Evolutionary conservation across 92 coral and sea anemone species (phyloP).

Genomic region (Heteractis magnifica): DNA sequence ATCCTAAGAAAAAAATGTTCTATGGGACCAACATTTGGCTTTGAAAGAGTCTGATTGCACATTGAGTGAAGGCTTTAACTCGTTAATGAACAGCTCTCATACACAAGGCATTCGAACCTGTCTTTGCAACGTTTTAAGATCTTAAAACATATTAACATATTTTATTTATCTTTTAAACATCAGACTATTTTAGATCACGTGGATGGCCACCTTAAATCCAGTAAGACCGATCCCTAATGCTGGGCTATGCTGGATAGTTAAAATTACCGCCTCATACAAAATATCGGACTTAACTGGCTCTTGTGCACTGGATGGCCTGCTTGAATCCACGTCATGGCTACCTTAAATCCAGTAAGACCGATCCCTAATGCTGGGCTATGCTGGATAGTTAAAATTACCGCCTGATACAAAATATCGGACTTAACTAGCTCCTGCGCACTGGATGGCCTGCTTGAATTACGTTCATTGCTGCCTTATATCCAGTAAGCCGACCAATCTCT

Average conservation of each 20-base stretch:
- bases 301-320: too few relatives aligned
- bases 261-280: not conserved
- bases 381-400: not conserved
- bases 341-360: not conserved
- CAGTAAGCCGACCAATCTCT: too few relatives aligned
- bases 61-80: too few relatives aligned
- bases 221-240: not conserved
- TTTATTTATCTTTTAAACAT: not conserved
- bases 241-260: not conserved
- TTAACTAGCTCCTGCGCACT: too few relatives aligned
- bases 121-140: not conserved
- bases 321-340: too few relatives aligned
- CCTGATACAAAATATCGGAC: not conserved
- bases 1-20: too few relatives aligned
- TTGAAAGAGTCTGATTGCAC: too few relatives aligned
- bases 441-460: too few relatives aligned
- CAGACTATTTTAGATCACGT: conserved; percentile 7
- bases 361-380: not conserved
- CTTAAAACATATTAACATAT: not conserved
- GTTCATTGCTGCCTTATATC: too few relatives aligned
- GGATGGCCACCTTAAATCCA: not conserved
- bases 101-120: too few relatives aligned
- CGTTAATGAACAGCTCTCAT: too few relatives aligned
- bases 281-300: not conserved
- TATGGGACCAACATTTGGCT: too few relatives aligned